Base-by-base conservation (phyloP, 2,113 vertebrate genomes). In the Apus apus region DNA sequence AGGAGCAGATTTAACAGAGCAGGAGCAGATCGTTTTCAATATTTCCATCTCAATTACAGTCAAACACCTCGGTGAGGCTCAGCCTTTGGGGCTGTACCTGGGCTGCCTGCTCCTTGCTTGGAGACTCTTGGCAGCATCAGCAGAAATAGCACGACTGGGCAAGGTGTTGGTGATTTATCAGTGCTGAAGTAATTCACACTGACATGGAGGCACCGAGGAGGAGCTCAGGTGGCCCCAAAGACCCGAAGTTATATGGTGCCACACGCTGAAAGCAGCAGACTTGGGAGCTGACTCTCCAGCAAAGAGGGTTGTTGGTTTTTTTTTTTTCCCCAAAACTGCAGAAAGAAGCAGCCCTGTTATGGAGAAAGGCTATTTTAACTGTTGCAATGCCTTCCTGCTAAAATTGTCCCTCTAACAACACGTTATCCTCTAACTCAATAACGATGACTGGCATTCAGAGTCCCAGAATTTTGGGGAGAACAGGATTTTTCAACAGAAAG, bases 31-130 rank as follows among this genome's bases (percentile, higher is more conserved):
- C 0, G 2, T 87, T 95, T 96, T 70, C 96, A 87, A 3, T 85
- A 95, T 96, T 96, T 96, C 87, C 89, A 76, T 94, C 95, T 95
- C 95, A 96, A 89, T 96, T 95, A 94, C 0, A 96, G 80, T 87
- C 94, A 95, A 97, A 89, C 83, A 68, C 80, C 87, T 90, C 15
- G 0, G 81, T 6, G 53, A 96, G 72, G 5, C 88, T 81, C 92
- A 96, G 95, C 88, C 94, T 93, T 93, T 92, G 84, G 90, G 93
- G 88, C 79, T 78, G 68, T 87, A 66, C 83, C 77, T 81, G 76
- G 68, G 77, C 95, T 90, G 90, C 56, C 86, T 71, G 86, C 89
- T 96, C 86, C 80, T 70, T 72, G 76, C 8, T 0, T 36, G 53
- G 85, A 87, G 85, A 60, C 79, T 71, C 48, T 45, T 17, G 2